Evolutionary conservation across 2,888 invertebrate species (phyloP).

Genomic region (Rotaria macrura): DNA sequence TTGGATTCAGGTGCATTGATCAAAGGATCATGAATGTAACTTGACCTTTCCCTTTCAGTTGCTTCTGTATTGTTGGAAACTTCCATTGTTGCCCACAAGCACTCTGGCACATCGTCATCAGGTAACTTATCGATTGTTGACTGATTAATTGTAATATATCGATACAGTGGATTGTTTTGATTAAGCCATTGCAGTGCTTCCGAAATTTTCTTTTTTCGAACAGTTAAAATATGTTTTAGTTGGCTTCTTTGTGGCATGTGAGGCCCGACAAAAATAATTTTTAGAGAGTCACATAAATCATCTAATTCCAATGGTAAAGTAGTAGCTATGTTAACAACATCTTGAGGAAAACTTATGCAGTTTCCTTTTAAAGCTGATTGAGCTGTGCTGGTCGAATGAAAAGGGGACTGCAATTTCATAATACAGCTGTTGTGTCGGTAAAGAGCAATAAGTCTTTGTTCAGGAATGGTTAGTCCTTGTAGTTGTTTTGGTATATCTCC

Average conservation of each 20-base stretch:
- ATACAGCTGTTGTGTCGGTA: conserved; percentile 13
- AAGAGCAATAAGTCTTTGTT: neutral
- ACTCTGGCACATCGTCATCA: neutral
- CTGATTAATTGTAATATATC: neutral
- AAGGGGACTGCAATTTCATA: neutral
- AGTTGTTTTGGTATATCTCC: neutral
- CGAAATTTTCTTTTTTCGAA: neutral
- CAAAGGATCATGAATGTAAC: neutral
- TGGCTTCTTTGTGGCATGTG: neutral
- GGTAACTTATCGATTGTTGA: neutral
- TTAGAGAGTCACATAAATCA: conserved; percentile 4
- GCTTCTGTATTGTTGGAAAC: neutral
- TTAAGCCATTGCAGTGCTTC: neutral
- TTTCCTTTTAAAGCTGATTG: neutral
- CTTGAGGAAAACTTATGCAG: neutral
- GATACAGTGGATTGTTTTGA: neutral
- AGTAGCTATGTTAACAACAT: neutral
- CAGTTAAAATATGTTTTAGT: neutral
- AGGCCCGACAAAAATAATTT: neutral
- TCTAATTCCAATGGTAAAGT: neutral
- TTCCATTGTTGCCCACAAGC: neutral
- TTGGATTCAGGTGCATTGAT: neutral
- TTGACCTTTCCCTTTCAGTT: neutral
- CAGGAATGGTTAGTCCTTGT: neutral
- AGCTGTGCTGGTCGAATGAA: neutral